Evolutionary conservation across 2,888 invertebrate species (phyloP), one percentile per base, ranked within the genome.

Genomic region (Mythimna lalbum): DNA sequence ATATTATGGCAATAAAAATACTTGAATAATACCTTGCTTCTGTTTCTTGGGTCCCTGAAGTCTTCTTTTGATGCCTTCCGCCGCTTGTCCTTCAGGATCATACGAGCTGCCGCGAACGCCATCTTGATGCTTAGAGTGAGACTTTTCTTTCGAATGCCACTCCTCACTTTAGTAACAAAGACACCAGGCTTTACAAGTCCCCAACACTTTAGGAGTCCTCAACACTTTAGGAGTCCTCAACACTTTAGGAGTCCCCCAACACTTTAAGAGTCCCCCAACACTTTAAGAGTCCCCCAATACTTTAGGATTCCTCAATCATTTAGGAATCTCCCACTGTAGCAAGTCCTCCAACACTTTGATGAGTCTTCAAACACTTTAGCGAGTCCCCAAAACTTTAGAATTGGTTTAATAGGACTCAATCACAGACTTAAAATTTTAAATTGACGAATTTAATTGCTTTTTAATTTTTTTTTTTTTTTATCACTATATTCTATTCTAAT

Each of bases 61-160:
- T 98, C 98, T 90, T 98, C 98, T 90, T 98, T 98, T 66, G 98
- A 98, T 63, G 98, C 96, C 96, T 98, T 98, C 90, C 98, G 96
- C 86, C 98, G 93, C 91, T 98, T 98, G 93, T 98, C 98, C 95
- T 98, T 98, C 85, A 98, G 96, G 88, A 98, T 98, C 98, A 98
- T 98, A 67, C 98, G 97, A 66, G 98, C 98, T 57, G 98, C 98
- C 60, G 98, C 98, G 91, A 98, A 98, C 92, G 98, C 98, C 98
- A 98, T 98, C 87, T 96, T 97, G 85, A 83, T 73, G 65, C 72
- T 76, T 49, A 80, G 64, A 49, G 83, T 79, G 64, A 69, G 76
- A 68, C 80, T 84, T 72, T 80, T 88, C 64, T 59, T 69, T 82
- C 79, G 57, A 86, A 68, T 84, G 83, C 87, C 90, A 88, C 87